Conservation (phyloP, 2,113 vertebrate genomes). For the Macrotis lagotis region DNA sequence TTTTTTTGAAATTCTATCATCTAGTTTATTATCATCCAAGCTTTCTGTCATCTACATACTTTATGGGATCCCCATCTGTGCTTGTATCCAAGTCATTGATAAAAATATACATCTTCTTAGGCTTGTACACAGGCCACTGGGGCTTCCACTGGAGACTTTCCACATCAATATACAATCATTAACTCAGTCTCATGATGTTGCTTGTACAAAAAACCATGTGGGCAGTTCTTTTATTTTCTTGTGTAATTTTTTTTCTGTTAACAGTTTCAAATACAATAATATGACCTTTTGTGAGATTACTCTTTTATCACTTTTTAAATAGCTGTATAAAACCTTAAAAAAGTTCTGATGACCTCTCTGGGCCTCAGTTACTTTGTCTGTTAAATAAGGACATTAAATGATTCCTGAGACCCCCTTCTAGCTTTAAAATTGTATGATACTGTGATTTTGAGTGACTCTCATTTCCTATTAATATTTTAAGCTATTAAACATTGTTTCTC, state of each 20-base stretch:
- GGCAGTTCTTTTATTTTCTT: constrained; percentile 12
- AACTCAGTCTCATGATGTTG: neutral
- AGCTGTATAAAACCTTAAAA: constrained; percentile 24
- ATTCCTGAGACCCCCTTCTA: constrained; percentile 16
- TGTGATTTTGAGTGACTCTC: constrained; percentile 3
- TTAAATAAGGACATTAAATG: neutral
- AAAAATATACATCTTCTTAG: too few species aligned
- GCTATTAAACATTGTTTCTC: neutral
- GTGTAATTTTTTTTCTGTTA: constrained; percentile 10
- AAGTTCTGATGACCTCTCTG: constrained; percentile 5
- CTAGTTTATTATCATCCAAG: too few species aligned
- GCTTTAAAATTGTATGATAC: constrained; percentile 8
- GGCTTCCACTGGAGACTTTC: too few species aligned
- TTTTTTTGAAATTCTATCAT: too few species aligned
- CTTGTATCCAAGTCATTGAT: too few species aligned
- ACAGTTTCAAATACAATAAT: neutral
- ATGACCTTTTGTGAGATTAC: constrained; percentile 2
- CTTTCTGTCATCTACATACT: too few species aligned
- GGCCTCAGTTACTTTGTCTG: neutral
- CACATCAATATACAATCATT: neutral
- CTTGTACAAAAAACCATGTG: neutral
- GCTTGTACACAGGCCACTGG: too few species aligned
- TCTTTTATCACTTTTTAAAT: constrained; percentile 29
- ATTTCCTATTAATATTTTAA: neutral
- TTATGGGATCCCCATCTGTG: too few species aligned